These are phyloP conservation scores for Hippocampus barbouri DNA, from an alignment of 2,113 vertebrate species.

Conservation along the genomic window DNA sequence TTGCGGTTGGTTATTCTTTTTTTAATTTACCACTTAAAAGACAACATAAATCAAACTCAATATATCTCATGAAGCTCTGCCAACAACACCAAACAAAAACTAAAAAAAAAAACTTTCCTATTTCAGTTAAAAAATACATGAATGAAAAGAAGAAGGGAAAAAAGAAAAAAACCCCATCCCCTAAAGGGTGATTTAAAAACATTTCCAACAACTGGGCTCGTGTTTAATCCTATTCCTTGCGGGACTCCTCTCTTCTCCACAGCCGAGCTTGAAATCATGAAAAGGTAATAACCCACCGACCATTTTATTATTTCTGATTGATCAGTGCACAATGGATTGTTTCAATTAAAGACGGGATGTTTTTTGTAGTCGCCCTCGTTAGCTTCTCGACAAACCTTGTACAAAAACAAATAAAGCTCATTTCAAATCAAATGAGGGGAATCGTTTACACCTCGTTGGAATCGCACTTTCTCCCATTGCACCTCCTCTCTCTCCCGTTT, in stretches of 20 bases:
- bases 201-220: not conserved
- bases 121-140: conserved; percentile 2
- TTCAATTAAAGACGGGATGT: not conserved
- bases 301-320: conserved; percentile 2
- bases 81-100: not conserved
- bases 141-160: not conserved
- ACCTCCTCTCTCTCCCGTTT: no score
- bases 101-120: not conserved
- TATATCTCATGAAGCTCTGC: not conserved
- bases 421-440: not conserved
- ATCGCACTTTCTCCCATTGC: not conserved
- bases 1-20: not conserved
- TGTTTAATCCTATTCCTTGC: not conserved
- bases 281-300: not conserved
- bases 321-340: not conserved
- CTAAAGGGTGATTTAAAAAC: not conserved
- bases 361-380: not conserved
- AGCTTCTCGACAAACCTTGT: not conserved
- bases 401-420: not conserved
- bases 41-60: not conserved
- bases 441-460: not conserved
- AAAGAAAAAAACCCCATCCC: not conserved
- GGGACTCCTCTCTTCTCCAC: not conserved
- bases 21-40: not conserved
- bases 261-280: not conserved